Evolutionary conservation across 1,140 invertebrate genomes (phyloP), one percentile per base, ranked within the genome.

Genomic region (Dendrolimus punctatus): DNA sequence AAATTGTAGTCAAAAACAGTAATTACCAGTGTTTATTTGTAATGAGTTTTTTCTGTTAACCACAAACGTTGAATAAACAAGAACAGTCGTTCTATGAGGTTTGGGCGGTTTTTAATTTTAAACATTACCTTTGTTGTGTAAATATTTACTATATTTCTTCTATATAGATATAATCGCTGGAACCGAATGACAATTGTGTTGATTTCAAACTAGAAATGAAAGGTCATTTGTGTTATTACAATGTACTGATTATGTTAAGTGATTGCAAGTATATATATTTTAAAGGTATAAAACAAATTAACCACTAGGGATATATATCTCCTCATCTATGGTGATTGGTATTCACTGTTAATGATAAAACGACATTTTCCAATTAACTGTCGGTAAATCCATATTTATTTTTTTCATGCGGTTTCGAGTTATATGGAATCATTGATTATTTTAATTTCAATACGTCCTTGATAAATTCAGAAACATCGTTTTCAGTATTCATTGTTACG

Each of bases 221-320:
- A 57, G 65, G 65, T 73, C 67, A 58, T 73, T 80, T 80, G 73
- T 71, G 73, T 80, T 82, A 71, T 74, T 76, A 72, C 76, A 82
- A 80, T 82, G 81, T 81, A 82, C 81, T 85, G 81, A 85, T 85
- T 85, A 85, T 78, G 78, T 81, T 78, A 76, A 82, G 73, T 71
- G 64, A 72, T 75, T 77, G 60, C 63, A 69, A 70, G 65, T 78
- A 74, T 80, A 80, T 83, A 80, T 51, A 41, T 41, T 51, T 40
- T n/a, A 40, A 40, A 80, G 74, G 72, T 82, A 74, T 80, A 76
- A 68, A 66, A 23, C 23, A 23, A 23, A 23, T 72, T 61, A 57
- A 80, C 74, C 76, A 82, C 76, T 64, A 56, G 68, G 62, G 64
- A 55, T 64, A 67, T 64, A 67, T 69, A 65, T 65, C 60, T 58